phyloP scores from a whole-genome alignment of 2,113 vertebrate species.

The Ailurus styani region DNA sequence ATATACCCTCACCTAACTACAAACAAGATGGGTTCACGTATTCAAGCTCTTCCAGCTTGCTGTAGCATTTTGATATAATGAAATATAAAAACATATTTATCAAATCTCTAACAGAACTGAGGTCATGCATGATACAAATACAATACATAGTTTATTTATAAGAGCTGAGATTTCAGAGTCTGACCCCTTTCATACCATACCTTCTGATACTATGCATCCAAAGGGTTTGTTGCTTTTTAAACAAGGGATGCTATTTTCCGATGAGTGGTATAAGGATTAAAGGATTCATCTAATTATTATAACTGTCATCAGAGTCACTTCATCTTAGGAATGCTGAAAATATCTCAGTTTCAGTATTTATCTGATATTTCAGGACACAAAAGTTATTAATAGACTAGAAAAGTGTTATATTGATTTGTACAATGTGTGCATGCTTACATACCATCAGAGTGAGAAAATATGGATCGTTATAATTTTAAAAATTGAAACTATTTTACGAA shows the following conservation, averaged over 20 bases:
- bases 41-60: background rate
- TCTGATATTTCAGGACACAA: background rate
- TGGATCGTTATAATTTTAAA: background rate
- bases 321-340: background rate
- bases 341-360: background rate
- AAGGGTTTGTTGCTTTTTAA: background rate
- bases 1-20: background rate
- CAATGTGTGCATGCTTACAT: background rate
- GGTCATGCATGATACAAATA: background rate
- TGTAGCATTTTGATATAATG: background rate
- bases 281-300: background rate
- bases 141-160: background rate
- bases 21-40: background rate
- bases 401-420: background rate
- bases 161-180: background rate
- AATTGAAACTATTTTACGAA: background rate
- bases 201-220: background rate
- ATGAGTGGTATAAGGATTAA: background rate
- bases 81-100: background rate
- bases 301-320: background rate
- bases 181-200: background rate
- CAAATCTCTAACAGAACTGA: background rate
- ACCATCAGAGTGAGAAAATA: background rate
- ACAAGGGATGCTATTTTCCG: background rate
- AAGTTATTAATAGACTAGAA: background rate